phyloP scores from a whole-genome alignment of 2,113 vertebrate genomes.

The Coptodon bakossiorum region DNA sequence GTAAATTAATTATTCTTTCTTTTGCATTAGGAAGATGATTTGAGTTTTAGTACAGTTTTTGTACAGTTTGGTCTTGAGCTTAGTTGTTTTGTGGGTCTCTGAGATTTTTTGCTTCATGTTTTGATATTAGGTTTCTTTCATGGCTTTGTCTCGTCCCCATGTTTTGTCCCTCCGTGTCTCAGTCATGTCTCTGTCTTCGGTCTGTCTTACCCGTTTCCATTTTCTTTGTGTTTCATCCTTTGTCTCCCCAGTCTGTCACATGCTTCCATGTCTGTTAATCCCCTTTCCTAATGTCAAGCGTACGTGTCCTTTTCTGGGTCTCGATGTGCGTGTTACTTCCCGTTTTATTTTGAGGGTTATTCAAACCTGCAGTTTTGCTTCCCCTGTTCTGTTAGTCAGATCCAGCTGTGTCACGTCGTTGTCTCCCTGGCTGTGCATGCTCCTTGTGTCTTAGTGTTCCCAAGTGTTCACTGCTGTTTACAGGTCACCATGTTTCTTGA shows the following conservation, averaged over 20 bases:
- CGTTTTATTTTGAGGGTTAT: background rate
- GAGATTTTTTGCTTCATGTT: accelerated
- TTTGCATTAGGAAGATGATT: background rate
- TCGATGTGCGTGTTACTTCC: background rate
- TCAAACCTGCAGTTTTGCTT: background rate
- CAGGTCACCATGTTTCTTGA: background rate
- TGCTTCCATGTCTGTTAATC: background rate
- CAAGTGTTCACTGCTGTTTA: background rate
- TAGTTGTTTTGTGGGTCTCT: background rate
- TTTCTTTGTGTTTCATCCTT: background rate
- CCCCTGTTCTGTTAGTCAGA: background rate
- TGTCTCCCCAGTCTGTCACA: background rate
- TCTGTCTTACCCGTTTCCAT: background rate
- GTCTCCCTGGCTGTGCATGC: background rate
- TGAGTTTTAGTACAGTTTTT: background rate
- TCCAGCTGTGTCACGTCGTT: background rate
- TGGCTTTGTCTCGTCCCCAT: background rate
- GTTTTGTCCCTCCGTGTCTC: background rate
- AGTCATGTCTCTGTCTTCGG: accelerated
- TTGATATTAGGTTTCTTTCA: background rate
- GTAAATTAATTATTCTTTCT: background rate
- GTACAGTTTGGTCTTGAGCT: background rate
- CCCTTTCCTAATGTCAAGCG: background rate
- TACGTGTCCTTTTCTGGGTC: background rate
- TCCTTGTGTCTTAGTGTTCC: background rate